Conservation (phyloP, 2,797 vertebrate genomes). For the Salarias fasciatus region DNA sequence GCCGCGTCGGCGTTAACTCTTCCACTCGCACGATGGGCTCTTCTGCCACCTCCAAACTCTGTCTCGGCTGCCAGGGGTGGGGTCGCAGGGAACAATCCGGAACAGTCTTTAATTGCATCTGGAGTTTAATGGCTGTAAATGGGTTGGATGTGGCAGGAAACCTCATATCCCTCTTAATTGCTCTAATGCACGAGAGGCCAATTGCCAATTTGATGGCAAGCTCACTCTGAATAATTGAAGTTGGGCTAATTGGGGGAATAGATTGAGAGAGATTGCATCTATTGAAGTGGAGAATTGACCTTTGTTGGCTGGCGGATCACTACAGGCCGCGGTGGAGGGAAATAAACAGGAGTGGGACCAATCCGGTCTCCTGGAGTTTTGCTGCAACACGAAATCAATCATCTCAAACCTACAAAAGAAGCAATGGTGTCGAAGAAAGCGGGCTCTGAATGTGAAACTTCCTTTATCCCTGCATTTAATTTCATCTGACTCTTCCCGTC, state of each 20-base stretch:
- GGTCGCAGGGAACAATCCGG: slow-evolving; percentile 47
- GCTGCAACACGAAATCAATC: too few species aligned
- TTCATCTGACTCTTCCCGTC: neutral
- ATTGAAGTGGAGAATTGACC: slow-evolving; percentile 47
- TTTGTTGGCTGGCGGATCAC: slow-evolving; percentile 26
- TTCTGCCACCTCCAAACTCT: slow-evolving; percentile 39
- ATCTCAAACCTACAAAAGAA: too few species aligned
- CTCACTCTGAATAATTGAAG: slow-evolving; percentile 69
- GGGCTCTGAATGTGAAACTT: too few species aligned
- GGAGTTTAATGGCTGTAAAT: slow-evolving; percentile 71
- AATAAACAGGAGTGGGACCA: neutral
- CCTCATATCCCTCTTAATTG: slow-evolving; percentile 76
- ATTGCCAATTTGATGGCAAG: slow-evolving; percentile 73
- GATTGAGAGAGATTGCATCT: slow-evolving; percentile 45
- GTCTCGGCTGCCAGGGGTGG: slow-evolving; percentile 25
- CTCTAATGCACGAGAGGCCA: slow-evolving; percentile 75
- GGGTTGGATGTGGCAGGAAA: slow-evolving; percentile 70
- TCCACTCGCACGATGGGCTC: slow-evolving; percentile 26
- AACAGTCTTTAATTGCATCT: slow-evolving; percentile 75
- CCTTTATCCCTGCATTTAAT: neutral
- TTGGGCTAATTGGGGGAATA: slow-evolving; percentile 65
- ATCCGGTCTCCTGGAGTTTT: neutral
- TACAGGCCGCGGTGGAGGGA: neutral
- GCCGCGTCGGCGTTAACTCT: slow-evolving; percentile 8
- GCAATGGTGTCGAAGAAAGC: too few species aligned